phyloP scores from a whole-genome alignment of 2,888 invertebrate genomes.

The Caenorhabditis afra region DNA sequence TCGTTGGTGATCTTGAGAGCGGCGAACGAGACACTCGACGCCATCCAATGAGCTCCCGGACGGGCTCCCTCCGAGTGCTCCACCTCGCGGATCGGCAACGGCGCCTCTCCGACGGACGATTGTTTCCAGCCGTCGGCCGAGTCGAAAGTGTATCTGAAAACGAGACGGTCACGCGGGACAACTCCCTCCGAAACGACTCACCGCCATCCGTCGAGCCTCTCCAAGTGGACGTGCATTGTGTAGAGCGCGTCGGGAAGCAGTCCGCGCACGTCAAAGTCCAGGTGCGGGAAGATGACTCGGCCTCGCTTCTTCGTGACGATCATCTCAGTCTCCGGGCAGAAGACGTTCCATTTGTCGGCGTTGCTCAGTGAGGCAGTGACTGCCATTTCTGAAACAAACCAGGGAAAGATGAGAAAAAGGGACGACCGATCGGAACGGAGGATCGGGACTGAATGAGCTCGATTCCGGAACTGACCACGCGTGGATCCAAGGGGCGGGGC shows the following conservation, averaged over 20 bases:
- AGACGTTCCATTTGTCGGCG: slow-evolving; percentile 12
- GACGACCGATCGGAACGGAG: too few relatives aligned
- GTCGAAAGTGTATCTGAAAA: too few relatives aligned
- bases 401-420: too few relatives aligned
- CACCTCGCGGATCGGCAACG: too few relatives aligned
- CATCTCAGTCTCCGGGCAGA: slow-evolving; percentile 40
- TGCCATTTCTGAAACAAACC: too few relatives aligned
- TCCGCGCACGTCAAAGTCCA: slow-evolving; percentile 15
- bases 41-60: not conserved
- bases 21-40: not conserved
- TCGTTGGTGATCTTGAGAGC: not conserved
- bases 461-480: too few relatives aligned
- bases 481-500: too few relatives aligned
- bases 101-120: too few relatives aligned
- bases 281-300: slow-evolving; percentile 30
- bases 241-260: slow-evolving; percentile 8
- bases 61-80: not conserved
- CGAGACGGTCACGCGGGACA: too few relatives aligned
- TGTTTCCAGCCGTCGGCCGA: too few relatives aligned
- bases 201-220: slow-evolving; percentile 27
- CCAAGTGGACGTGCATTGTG: slow-evolving; percentile 18
- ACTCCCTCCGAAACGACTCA: slow-evolving; percentile 1
- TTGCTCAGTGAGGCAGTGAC: too few relatives aligned
- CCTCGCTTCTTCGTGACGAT: slow-evolving; percentile 27
- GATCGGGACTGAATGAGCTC: too few relatives aligned